Conservation (phyloP, 2,113 vertebrate species). For the Synchiropus splendidus region DNA sequence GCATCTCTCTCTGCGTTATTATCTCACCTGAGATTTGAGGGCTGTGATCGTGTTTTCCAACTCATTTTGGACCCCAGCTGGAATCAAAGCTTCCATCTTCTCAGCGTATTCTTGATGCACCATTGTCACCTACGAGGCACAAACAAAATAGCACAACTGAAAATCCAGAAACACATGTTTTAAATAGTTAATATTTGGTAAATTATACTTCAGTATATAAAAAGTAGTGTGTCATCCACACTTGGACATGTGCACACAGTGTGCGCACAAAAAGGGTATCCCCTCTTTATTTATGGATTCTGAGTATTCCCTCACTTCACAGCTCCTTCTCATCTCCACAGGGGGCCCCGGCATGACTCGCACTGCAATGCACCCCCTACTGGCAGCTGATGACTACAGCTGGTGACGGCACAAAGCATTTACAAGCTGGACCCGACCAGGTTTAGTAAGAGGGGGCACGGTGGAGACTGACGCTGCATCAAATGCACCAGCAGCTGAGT, state of each 20-base stretch:
- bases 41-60: conserved; percentile 90
- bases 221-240: too few relatives aligned
- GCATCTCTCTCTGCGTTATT: too few relatives aligned
- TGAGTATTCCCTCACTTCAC: conserved; percentile 51
- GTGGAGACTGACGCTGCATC: conserved; percentile 41
- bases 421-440: conserved; percentile 28
- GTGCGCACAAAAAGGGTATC: conserved; percentile 34
- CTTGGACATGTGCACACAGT: neutral
- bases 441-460: conserved; percentile 39
- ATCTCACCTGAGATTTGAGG: conserved; percentile 86
- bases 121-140: conserved; percentile 71
- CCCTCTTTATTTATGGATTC: conserved; percentile 51
- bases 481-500: conserved; percentile 32
- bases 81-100: conserved; percentile 85
- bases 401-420: conserved; percentile 32
- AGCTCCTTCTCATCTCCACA: conserved; percentile 56
- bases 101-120: conserved; percentile 79
- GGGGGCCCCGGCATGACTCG: conserved; percentile 41
- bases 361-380: conserved; percentile 45
- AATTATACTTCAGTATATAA: too few relatives aligned
- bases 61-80: conserved; percentile 75
- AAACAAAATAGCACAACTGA: neutral
- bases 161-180: too few relatives aligned
- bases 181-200: too few relatives aligned
- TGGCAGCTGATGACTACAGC: conserved; percentile 35